Conservation (phyloP, 2,797 vertebrate genomes). For the Amblyopsis hoosieri region DNA sequence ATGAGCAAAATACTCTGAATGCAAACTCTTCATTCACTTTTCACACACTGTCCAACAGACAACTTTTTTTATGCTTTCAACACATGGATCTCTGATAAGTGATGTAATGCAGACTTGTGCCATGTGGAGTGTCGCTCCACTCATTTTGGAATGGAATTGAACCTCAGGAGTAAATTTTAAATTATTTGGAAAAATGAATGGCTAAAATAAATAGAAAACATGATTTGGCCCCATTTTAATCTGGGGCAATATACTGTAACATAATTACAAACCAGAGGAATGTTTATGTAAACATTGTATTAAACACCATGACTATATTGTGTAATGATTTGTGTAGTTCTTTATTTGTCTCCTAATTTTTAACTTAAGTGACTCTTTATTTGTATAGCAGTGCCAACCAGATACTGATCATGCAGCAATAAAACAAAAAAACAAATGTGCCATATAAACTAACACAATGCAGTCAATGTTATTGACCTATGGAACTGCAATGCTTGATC, state of each 20-base stretch:
- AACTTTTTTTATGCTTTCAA: constrained; percentile 48
- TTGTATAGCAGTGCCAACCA: too few species aligned
- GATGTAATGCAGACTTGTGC: constrained; percentile 66
- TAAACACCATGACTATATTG: constrained; percentile 69
- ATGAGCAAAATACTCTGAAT: constrained; percentile 25
- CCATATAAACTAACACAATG: too few species aligned
- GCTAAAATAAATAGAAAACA: constrained; percentile 49
- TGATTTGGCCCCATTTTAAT: constrained; percentile 60
- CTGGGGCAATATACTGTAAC: constrained; percentile 57
- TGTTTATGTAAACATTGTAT: constrained; percentile 75
- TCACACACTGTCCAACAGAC: constrained; percentile 41
- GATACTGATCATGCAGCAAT: too few species aligned
- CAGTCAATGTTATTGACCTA: too few species aligned
- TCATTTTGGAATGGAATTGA: constrained; percentile 76
- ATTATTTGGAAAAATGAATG: constrained; percentile 64
- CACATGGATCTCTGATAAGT: constrained; percentile 64
- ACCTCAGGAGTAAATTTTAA: constrained; percentile 74
- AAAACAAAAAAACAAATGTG: background rate
- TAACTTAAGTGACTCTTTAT: background rate
- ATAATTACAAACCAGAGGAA: constrained; percentile 60
- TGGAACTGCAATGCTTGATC: too few species aligned
- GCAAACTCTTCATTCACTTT: constrained; percentile 32
- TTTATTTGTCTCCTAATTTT: constrained; percentile 28
- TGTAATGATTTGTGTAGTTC: constrained; percentile 45
- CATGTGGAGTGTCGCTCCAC: constrained; percentile 64